Evolutionary conservation across 2,113 vertebrate genomes (phyloP).

Genomic region (Tamias sibiricus): DNA sequence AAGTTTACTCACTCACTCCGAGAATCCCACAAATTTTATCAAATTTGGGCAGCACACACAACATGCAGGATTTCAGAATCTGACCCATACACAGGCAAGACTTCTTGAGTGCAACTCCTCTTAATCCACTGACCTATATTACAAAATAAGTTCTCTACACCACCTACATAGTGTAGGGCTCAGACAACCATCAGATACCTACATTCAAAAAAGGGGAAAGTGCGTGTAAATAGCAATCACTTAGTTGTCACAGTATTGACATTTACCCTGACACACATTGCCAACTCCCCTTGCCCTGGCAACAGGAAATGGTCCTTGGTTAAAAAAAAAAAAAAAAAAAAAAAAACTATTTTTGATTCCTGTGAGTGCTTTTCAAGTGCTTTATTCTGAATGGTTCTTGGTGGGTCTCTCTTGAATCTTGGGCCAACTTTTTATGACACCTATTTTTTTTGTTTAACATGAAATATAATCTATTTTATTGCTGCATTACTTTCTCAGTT

Average conservation of each 20-base stretch:
- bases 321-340: too few relatives aligned
- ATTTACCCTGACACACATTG: background rate
- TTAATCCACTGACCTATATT: background rate
- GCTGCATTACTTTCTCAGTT: background rate
- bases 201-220: background rate
- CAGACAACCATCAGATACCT: background rate
- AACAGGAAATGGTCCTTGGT: background rate
- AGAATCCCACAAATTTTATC: background rate
- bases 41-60: background rate
- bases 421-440: background rate
- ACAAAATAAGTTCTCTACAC: background rate
- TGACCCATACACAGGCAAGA: background rate
- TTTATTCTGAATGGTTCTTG: background rate
- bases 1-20: background rate
- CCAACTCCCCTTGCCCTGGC: too few relatives aligned
- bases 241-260: background rate
- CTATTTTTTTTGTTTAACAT: background rate
- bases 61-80: background rate
- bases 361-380: background rate
- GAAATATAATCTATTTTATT: background rate
- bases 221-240: fast-evolving
- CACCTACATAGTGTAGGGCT: background rate
- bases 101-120: background rate
- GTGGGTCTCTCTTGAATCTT: background rate
- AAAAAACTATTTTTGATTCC: background rate